phyloP scores from a whole-genome alignment of 2,113 vertebrate genomes.

The Carollia perspicillata region DNA sequence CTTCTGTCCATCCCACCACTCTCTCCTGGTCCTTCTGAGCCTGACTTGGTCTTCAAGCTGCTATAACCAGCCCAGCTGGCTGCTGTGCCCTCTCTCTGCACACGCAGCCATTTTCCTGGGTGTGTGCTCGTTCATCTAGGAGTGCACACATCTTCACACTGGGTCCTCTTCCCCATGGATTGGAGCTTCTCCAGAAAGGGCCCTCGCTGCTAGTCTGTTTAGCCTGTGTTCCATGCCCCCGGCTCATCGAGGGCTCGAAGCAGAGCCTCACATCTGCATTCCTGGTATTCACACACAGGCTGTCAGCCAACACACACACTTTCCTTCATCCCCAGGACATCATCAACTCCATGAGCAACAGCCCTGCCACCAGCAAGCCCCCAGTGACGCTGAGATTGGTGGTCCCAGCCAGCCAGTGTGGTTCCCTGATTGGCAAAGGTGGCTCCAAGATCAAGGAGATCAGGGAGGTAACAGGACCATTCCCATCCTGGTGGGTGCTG shows the following conservation, averaged over 20 bases:
- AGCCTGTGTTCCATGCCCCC: not conserved
- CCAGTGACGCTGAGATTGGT: slow-evolving; percentile 94
- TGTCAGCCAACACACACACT: rapidly evolving
- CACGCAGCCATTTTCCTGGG: not conserved
- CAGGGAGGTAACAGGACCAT: slow-evolving; percentile 88
- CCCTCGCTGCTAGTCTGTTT: not conserved
- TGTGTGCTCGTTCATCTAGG: not conserved
- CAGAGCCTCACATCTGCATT: not conserved
- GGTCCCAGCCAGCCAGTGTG: slow-evolving; percentile 96
- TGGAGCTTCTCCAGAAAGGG: not conserved
- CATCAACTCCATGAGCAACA: slow-evolving; percentile 99
- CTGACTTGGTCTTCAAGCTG: not conserved
- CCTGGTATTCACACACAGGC: not conserved
- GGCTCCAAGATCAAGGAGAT: slow-evolving; percentile 99
- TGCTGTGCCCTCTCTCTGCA: not conserved
- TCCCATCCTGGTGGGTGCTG: rapidly evolving
- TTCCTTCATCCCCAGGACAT: slow-evolving; percentile 88
- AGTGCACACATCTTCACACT: rapidly evolving
- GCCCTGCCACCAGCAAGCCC: slow-evolving; percentile 96
- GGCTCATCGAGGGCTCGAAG: not conserved
- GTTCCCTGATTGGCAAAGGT: slow-evolving; percentile 96
- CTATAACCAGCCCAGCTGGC: not conserved
- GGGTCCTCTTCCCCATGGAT: not conserved
- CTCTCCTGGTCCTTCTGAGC: not conserved
- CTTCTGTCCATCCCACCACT: no score